phyloP scores from a whole-genome alignment of 2,797 vertebrate genomes.

The Pseudomugil gertrudae region DNA sequence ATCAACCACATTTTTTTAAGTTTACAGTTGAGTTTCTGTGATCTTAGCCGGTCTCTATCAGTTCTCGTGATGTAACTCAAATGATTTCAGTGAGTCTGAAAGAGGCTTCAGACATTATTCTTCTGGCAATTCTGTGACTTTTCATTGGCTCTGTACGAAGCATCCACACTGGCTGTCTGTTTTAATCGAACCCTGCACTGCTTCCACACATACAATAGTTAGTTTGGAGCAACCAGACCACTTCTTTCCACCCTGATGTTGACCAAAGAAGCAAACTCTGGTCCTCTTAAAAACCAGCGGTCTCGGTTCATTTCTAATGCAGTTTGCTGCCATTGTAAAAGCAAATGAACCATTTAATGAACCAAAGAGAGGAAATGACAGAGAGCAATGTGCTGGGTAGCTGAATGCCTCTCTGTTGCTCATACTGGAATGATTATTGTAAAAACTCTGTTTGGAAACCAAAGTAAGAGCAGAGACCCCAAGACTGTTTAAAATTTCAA shows the following conservation, averaged over 20 bases:
- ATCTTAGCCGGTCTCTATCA: background rate
- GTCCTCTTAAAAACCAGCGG: background rate
- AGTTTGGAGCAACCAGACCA: background rate
- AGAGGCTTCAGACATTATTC: background rate
- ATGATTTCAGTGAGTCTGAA: background rate
- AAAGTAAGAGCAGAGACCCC: background rate
- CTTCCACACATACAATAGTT: no score
- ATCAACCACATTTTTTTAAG: background rate
- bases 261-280: background rate
- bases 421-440: no score
- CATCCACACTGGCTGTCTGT: background rate
- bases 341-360: background rate
- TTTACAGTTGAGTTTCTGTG: background rate
- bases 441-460: background rate
- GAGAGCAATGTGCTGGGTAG: background rate
- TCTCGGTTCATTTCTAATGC: background rate
- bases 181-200: no score
- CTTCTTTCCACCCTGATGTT: background rate
- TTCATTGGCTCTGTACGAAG: background rate
- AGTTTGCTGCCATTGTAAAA: background rate
- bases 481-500: background rate
- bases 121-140: background rate
- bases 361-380: no score
- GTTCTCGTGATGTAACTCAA: background rate
- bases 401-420: no score